Base-by-base conservation (phyloP, 1,140 invertebrate species). In the Musca domestica region DNA sequence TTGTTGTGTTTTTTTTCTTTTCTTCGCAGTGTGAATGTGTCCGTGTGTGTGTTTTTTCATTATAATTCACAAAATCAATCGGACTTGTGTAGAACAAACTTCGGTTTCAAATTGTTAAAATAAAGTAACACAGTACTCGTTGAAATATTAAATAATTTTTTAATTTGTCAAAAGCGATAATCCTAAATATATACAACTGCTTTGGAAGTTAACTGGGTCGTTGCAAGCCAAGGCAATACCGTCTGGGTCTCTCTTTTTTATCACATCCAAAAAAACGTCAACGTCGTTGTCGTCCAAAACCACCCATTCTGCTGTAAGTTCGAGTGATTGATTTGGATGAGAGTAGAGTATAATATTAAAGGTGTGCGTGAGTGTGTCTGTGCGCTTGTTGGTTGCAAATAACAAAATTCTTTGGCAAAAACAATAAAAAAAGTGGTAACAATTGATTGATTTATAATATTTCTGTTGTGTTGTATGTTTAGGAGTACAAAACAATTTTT, bases 21-120 rank as follows among this genome's bases (percentile, higher is more conserved):
- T n/a, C 27, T 41, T 34, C 17, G 23, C 27, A n/a, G 34, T 34
- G 56, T 27, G 15, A n/a, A 27, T 27, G 25, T 61, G 56, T 61
- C 34, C 12, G 56, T 61, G 56, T 61, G 54, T 30, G 7, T 56
- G 27, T 61, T 58, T 61, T 61, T 61, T 25, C 56, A 34, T 34
- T 17, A 20, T 9, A 61, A 34, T 30, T 27, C 15, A 58, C 14
- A 17, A 27, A 58, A 61, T 19, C 17, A 34, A 17, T 61, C 19
- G 27, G 27, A 23, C n/a, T 34, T 61, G 22, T 27, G 34, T 20
- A 34, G 30, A 27, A 34, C 34, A 19, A 27, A 58, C 54, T 58
- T 58, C 27, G n/a, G 15, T 20, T 2, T 41, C 7, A 34, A 61
- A 61, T 27, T 34, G 14, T 34, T 12, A 17, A 58, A 34, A 23